Percentiles rank a stretch among this genome's conserved stretches.
phyloP scores from a whole-genome alignment of 2,888 invertebrate species.

The Dione juno region DNA sequence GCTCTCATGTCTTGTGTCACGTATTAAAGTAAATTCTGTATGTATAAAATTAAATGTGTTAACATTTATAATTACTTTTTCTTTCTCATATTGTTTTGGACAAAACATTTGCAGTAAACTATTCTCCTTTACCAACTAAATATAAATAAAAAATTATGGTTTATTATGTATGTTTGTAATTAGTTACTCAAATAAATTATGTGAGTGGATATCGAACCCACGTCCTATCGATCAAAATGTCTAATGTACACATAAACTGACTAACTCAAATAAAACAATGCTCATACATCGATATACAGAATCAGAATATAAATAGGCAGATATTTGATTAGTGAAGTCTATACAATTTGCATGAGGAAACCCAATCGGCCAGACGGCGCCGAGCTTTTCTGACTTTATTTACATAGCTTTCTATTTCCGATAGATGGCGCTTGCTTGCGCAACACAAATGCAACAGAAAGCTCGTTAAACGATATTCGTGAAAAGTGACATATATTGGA shows the following conservation, averaged over 20 bases:
- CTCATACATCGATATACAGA: not conserved
- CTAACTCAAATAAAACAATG: not conserved
- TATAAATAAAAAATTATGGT: too few species aligned
- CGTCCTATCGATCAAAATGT: not conserved
- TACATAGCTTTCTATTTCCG: conserved; percentile 76
- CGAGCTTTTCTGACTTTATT: conserved; percentile 61
- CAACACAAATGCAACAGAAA: conserved; percentile 50
- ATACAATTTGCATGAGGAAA: conserved; percentile 67
- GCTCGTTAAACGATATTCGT: conserved; percentile 47
- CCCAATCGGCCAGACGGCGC: conserved; percentile 48
- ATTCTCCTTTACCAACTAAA: too few species aligned
- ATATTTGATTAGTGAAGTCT: conserved; percentile 44
- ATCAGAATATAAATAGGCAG: conserved; percentile 30
- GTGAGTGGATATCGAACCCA: not conserved
- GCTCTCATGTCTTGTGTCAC: too few species aligned
- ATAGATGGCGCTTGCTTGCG: conserved; percentile 67
- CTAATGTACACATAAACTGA: not conserved
- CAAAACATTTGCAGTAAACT: too few species aligned
- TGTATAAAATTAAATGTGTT: too few species aligned
- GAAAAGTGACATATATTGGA: conserved; percentile 38
- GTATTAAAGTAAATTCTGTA: too few species aligned
- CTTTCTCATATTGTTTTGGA: too few species aligned
- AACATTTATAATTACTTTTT: too few species aligned
- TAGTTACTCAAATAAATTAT: not conserved
- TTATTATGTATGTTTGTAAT: too few species aligned